Conservation (phyloP, 2,797 vertebrate genomes). For the Anas flavirostris region DNA sequence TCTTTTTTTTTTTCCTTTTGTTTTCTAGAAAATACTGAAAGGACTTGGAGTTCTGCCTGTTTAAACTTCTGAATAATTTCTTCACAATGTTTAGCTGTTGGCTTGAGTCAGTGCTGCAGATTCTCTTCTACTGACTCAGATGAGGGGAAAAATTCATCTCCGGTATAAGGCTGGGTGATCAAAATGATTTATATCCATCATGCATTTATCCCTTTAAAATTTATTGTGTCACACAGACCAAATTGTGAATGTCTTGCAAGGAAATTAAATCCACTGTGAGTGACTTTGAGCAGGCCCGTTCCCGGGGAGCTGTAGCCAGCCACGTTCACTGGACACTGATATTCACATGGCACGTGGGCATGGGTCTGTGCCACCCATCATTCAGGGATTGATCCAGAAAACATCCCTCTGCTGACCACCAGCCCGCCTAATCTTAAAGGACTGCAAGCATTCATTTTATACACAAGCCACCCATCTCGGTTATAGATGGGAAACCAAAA, state of each 20-base stretch:
- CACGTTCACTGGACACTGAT: not conserved
- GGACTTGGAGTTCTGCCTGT: not conserved
- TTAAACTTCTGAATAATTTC: not conserved
- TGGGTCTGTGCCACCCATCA: not conserved
- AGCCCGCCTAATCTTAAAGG: not conserved
- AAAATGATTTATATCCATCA: not conserved
- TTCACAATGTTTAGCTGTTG: not conserved
- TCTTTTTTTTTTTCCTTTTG: rapidly evolving
- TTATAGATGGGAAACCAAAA: not conserved
- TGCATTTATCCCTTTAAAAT: not conserved
- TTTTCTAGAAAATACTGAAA: not conserved
- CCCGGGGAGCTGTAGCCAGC: not conserved
- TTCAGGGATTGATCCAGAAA: not conserved
- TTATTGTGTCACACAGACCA: not conserved
- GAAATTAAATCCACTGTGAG: not conserved
- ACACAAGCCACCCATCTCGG: not conserved
- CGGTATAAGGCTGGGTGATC: not conserved
- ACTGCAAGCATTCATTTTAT: not conserved
- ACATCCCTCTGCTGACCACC: not conserved
- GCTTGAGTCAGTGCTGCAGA: not conserved
- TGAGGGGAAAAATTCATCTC: not conserved
- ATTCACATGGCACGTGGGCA: no score
- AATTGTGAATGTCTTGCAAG: not conserved
- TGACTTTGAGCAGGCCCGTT: not conserved
- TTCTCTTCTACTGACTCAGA: not conserved